Base-by-base conservation (phyloP, 2,888 invertebrate genomes). In the Epirrhoe tristata region DNA sequence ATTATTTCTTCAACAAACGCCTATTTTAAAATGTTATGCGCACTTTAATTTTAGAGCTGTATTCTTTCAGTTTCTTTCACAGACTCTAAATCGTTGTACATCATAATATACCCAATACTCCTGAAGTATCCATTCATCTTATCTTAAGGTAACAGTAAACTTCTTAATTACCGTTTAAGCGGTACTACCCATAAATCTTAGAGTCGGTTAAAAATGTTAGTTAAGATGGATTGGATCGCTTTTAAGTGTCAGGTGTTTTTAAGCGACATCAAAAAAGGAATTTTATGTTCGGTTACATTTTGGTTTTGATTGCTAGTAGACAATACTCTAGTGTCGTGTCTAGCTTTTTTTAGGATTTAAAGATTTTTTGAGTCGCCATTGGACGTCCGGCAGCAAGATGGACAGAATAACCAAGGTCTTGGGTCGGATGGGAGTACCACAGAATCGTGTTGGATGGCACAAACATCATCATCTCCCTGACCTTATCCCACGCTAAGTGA, bases 111-210 rank as follows among this genome's bases (percentile, higher is more conserved):
- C 52, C 51, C n/a, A 72, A 65, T 56, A 72, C 71, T 64, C 68
- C 67, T 66, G 17, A 62, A 74, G 72, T 68, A 63, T 67, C 70
- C 76, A 78, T 69, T 59, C 14, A 58, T 74, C 74, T 59, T 72
- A 59, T 65, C 56, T 57, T 60, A 73, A 74, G 75, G 64, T 74
- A 79, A 76, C 77, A 71, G 76, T 74, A 63, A 71, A 73, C 72
- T 69, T 80, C 76, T 80, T 80, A 80, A 80, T 80, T 80, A 76
- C 78, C 74, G 58, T 67, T 73, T 80, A 78, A 79, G 74, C 65
- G 72, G 64, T 58, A 73, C 53, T 67, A 71, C 66, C 57, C 7
- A 68, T 70, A 70, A 70, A 72, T 72, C 69, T 68, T 66, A 5
- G 10, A 32, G 63, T 58, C 58, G 52, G 63, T 58, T 63, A 66